Percentiles rank a stretch among this genome's conserved stretches.
Conservation (phyloP, 2,113 vertebrate genomes). For the Sceloporus tristichus region DNA sequence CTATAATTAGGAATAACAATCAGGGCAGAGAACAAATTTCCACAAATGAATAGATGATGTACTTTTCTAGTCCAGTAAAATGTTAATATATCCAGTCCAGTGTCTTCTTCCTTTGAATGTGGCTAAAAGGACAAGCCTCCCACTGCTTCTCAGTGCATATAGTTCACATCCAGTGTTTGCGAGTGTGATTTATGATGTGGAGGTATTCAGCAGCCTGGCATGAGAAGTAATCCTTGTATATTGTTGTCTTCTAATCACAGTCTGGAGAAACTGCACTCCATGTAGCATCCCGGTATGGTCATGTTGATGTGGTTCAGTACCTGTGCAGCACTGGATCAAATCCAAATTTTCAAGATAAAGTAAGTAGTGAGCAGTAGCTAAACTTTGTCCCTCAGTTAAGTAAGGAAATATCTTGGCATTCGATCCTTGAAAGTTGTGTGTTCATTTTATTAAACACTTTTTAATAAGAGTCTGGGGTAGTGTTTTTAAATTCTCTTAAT, state of each 20-base stretch:
- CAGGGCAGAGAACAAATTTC: not conserved
- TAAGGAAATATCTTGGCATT: not conserved
- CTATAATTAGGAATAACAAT: too few relatives aligned
- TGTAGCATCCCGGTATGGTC: conserved; percentile 94
- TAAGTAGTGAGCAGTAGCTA: conserved; percentile 65
- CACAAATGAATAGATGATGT: not conserved
- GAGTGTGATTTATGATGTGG: rapidly evolving
- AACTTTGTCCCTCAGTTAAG: not conserved
- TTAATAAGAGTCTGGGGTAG: not conserved
- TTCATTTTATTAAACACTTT: not conserved
- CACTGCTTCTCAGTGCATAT: not conserved
- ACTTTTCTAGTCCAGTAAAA: not conserved
- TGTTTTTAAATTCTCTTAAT: not conserved
- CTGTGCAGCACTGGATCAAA: conserved; percentile 91
- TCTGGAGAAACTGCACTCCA: conserved; percentile 96
- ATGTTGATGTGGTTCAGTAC: conserved; percentile 94
- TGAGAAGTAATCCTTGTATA: not conserved
- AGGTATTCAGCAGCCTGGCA: rapidly evolving
- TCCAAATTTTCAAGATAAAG: conserved; percentile 92
- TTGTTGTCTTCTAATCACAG: conserved; percentile 75
- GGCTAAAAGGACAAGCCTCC: not conserved
- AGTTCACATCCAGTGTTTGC: not conserved
- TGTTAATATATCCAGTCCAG: too few relatives aligned
- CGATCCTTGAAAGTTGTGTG: conserved; percentile 8
- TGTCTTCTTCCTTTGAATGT: not conserved